Evolutionary conservation across 1,140 invertebrate genomes (phyloP), one percentile per base, ranked within the genome.

Genomic region (Drosophila simulans): DNA sequence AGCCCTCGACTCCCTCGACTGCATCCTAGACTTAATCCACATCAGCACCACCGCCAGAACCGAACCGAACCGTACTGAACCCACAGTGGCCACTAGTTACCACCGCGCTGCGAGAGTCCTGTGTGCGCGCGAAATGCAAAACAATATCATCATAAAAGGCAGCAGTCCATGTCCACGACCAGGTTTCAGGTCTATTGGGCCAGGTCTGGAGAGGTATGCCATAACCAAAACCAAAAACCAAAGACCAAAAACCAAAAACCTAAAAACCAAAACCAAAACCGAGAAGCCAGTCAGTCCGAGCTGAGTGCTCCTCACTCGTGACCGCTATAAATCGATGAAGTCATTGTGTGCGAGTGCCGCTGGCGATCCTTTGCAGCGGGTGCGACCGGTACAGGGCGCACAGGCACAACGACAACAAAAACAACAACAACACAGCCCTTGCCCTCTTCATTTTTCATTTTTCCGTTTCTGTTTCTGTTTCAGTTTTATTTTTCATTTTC

Each of bases 241-340:
- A 70, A n/a, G n/a, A n/a, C n/a, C n/a, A 43, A 62, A 72, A 45
- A 56, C 48, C n/a, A 63, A 70, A 70, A 58, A 55, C 69, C 27
- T 42, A 64, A 65, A 65, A 65, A 55, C 52, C 15, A 69, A 65
- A 31, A 51, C 46, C 64, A 76, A 74, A 73, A 63, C 70, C 48
- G 66, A 70, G 39, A 72, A 71, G 45, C 52, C 37, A 56, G 40
- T 39, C 31, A n/a, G 40, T 15, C 7, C 7, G 39, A 7, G 5
- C 5, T 42, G 15, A 55, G 11, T 8, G 20, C 11, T 76, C 59
- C 59, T 65, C 76, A 74, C 84, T 89, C 73, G 68, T 89, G 84
- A 89, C 84, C 84, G 80, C 84, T 89, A 89, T 89, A 89, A 89
- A 84, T 89, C 80, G 85, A 89, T 89, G 84, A 89, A 89, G 84